These are phyloP conservation scores for Pempheris klunzingeri DNA, from an alignment of 2,797 vertebrate species.

Conservation along the genomic window DNA sequence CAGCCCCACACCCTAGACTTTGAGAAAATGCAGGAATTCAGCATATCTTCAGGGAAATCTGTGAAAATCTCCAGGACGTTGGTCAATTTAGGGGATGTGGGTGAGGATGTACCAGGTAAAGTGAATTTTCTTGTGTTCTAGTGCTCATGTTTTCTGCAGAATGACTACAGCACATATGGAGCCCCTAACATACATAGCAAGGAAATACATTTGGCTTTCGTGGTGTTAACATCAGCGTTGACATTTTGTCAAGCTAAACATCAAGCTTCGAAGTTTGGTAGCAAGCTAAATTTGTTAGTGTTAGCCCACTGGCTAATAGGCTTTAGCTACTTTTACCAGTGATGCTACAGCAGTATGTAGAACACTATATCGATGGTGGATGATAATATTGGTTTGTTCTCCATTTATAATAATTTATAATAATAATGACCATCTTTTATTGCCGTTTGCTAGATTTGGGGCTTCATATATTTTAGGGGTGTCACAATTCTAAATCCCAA, in stretches of 20 bases:
- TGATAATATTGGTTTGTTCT: background rate
- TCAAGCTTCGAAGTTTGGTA: background rate
- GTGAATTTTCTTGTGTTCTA: background rate
- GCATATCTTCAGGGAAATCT: conserved; percentile 62
- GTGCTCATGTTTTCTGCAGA: background rate
- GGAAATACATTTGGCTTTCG: background rate
- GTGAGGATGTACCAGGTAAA: conserved; percentile 74
- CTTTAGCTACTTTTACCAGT: background rate
- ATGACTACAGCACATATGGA: too few species aligned
- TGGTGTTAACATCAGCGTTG: background rate
- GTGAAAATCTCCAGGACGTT: conserved; percentile 79
- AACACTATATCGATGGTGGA: background rate
- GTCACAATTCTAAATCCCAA: too few species aligned
- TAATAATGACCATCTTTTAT: background rate
- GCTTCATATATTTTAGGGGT: too few species aligned
- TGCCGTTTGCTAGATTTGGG: background rate
- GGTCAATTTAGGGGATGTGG: conserved; percentile 39
- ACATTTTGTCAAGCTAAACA: background rate
- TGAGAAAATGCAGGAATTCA: conserved; percentile 86
- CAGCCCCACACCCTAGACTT: conserved; percentile 82
- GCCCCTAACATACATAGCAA: too few species aligned
- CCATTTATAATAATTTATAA: background rate
- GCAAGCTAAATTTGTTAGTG: background rate
- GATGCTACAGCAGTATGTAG: background rate
- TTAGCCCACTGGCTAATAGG: background rate